These are phyloP conservation scores for Neolamprologus falcicula DNA, from an alignment of 2,113 vertebrate genomes.

Conservation along the genomic window DNA sequence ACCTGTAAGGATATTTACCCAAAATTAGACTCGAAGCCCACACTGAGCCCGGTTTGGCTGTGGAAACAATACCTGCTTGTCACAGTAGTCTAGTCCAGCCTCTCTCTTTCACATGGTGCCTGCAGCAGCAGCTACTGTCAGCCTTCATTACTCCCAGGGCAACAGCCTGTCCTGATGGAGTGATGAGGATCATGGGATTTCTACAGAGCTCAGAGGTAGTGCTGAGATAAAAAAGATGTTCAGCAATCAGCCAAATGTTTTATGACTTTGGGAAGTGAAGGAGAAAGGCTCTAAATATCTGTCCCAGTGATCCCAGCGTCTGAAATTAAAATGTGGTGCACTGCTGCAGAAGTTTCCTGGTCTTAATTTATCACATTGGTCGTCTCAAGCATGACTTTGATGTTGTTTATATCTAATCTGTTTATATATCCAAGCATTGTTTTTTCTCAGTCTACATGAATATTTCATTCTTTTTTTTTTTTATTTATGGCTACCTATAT, in stretches of 20 bases:
- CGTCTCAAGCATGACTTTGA: not conserved
- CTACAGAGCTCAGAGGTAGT: not conserved
- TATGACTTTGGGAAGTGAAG: not conserved
- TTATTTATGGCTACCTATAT: not conserved
- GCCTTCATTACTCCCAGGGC: not conserved
- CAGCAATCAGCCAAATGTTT: not conserved
- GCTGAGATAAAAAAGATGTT: not conserved
- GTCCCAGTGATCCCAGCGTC: not conserved
- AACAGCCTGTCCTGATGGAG: not conserved
- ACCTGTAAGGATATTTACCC: not conserved
- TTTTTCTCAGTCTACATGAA: not conserved
- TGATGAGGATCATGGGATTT: constrained; percentile 35
- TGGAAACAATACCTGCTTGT: not conserved
- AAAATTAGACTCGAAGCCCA: not conserved
- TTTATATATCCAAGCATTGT: not conserved
- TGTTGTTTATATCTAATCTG: not conserved
- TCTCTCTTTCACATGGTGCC: not conserved
- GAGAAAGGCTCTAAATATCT: not conserved
- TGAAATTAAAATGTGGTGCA: not conserved
- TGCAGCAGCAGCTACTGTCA: not conserved
- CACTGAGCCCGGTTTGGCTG: not conserved
- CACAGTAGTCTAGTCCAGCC: not conserved
- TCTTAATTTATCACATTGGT: not conserved
- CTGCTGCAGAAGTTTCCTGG: not conserved
- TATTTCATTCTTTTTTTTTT: rapidly evolving